Evolutionary conservation across 2,113 vertebrate genomes (phyloP).

Genomic region (Fukomys damarensis): DNA sequence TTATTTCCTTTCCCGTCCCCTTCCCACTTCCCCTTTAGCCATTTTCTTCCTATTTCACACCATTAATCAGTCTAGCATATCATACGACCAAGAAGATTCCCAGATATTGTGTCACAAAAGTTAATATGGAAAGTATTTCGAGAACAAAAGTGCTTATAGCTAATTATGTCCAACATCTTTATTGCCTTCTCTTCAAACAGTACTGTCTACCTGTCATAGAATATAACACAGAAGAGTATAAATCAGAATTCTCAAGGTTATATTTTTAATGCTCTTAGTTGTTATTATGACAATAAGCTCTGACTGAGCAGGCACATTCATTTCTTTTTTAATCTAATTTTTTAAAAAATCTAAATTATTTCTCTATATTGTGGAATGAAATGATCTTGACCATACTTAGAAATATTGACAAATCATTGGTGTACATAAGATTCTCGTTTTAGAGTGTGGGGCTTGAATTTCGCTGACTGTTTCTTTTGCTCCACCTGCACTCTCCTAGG

Average conservation of each 20-base stretch:
- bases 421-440: not conserved
- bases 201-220: not conserved
- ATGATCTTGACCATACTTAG: not conserved
- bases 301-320: not conserved
- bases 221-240: not conserved
- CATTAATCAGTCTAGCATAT: not conserved
- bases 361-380: not conserved
- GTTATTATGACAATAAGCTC: not conserved
- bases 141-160: not conserved
- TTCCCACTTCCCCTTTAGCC: too few relatives aligned
- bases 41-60: too few relatives aligned
- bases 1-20: too few relatives aligned
- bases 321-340: conserved; percentile 12
- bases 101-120: not conserved
- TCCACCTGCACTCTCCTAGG: not conserved
- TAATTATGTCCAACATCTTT: conserved; percentile 20
- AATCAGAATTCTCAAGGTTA: not conserved
- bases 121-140: conserved; percentile 15
- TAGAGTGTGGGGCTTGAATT: not conserved
- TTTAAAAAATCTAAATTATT: not conserved
- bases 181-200: conserved; percentile 6
- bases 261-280: not conserved
- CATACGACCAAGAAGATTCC: conserved; percentile 15
- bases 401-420: not conserved
- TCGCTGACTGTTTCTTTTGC: not conserved